Evolutionary conservation across 2,113 vertebrate species (phyloP), one percentile per base, ranked within the genome.

Genomic region (Trinectes maculatus): DNA sequence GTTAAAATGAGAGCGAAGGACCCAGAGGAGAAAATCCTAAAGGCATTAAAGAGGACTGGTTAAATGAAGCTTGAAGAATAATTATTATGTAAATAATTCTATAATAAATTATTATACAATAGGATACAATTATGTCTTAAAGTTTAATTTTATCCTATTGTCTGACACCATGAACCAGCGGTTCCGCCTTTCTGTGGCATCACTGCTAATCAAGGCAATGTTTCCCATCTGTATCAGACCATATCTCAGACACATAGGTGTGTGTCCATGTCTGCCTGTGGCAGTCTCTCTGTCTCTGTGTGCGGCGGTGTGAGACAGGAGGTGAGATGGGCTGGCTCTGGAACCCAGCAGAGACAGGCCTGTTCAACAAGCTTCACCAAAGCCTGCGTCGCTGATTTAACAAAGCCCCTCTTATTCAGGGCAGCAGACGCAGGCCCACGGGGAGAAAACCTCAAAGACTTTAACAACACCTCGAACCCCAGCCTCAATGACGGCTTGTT

Each of bases 371-470:
- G 80, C 83, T 61, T 77, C 85, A 69, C 80, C 77, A 85, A 84
- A 89, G 68, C 67, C 71, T 67, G 66, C 37, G 76, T 66, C 84
- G 63, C 74, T 80, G 74, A 83, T 85, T 85, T 73, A 82, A 88
- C 85, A 88, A 89, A 90, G 82, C 84, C 74, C 71, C 80, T 86
- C 85, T 89, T 88, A 90, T 88, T 86, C 75, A 9, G 78, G 77
- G 80, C 85, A 74, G 88, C 87, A 78, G 84, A 89, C 82, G 80
- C 84, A 82, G 86, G 83, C 85, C 86, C 83, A 84, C 77, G 44
- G 86, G 84, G 85, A 86, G 81, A 88, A 88, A 89, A 88, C 86
- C 86, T 89, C 86, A 88, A 86, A 91, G 87, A 87, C 84, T 90
- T 90, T 89, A 89, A 85, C 83, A 90, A 85, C 88, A 89, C 79